Evolutionary conservation across 1,140 invertebrate species (phyloP).

Genomic region (Panulirus ornatus): DNA sequence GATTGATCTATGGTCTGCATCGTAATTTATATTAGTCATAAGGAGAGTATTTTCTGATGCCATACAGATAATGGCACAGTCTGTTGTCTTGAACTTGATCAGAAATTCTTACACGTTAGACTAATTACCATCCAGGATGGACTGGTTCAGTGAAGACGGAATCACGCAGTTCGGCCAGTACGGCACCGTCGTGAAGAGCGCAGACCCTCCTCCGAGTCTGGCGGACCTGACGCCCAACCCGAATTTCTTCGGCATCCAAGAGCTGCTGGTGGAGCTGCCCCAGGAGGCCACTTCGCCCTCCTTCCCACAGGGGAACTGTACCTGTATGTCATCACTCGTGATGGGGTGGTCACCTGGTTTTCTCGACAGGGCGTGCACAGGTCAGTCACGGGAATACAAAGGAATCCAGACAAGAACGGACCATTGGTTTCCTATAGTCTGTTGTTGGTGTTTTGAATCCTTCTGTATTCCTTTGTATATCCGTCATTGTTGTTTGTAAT

Average conservation of each 20-base stretch:
- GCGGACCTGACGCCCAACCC: neutral
- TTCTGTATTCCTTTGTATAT: no score
- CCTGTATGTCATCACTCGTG: conserved; percentile 15
- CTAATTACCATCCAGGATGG: neutral
- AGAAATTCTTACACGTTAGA: no score
- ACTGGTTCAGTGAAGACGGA: conserved; percentile 3
- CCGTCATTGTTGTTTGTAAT: no score
- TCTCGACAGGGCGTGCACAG: neutral
- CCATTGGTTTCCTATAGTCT: no score
- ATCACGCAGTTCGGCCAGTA: neutral
- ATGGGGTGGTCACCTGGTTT: conserved; percentile 14
- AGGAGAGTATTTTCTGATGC: no score
- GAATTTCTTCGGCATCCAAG: neutral
- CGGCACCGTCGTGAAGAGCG: neutral
- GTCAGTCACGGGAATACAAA: no score
- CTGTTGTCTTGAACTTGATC: no score
- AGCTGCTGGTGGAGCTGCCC: neutral
- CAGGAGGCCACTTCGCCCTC: neutral
- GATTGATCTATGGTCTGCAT: no score
- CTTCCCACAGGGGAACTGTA: neutral
- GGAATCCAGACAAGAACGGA: no score
- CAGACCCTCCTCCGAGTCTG: neutral
- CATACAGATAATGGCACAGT: no score
- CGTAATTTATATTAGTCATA: no score
- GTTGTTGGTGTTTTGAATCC: no score